Conservation (phyloP, 1,140 invertebrate species). For the Drosophila ambigua region DNA sequence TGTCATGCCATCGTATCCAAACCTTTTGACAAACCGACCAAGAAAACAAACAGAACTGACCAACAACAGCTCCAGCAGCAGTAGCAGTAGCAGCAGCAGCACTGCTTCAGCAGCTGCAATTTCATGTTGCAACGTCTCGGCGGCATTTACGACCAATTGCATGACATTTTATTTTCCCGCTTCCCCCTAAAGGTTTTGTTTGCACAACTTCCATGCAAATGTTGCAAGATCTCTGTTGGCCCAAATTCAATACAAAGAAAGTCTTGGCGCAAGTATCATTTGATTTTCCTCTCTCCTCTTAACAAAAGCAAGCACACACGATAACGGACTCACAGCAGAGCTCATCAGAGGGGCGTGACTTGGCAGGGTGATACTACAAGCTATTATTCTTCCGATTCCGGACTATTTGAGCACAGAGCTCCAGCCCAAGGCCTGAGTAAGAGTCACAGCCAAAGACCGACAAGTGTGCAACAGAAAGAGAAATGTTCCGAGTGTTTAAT, state of each 20-base stretch:
- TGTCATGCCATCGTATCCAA: slow-evolving; percentile 45
- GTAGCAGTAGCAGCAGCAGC: slow-evolving; percentile 23
- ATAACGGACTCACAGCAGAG: no score
- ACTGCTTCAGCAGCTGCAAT: slow-evolving; percentile 38
- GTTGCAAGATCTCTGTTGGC: slow-evolving; percentile 27
- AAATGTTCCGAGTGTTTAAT: no score
- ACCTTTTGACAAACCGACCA: slow-evolving; percentile 77
- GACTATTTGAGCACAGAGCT: no score
- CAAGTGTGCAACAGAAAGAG: no score
- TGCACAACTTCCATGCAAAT: slow-evolving; percentile 47
- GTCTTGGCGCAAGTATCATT: slow-evolving; percentile 19
- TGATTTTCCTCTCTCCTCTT: slow-evolving; percentile 12
- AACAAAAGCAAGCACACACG: background rate
- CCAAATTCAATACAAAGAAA: slow-evolving; percentile 35
- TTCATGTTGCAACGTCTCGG: slow-evolving; percentile 65
- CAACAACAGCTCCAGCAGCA: slow-evolving; percentile 45
- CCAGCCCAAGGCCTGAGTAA: no score
- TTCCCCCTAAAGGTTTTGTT: slow-evolving; percentile 13
- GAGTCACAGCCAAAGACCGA: no score
- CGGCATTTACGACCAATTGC: slow-evolving; percentile 70
- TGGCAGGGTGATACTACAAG: no score
- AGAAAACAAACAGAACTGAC: slow-evolving; percentile 77
- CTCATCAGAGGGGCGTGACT: no score
- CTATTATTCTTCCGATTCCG: no score
- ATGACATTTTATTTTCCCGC: slow-evolving; percentile 65